A percentile compares a stretch with the other conserved stretches of the same genome.
These are phyloP conservation scores for Piaya cayana DNA, from an alignment of 2,113 vertebrate genomes.

Conservation along the genomic window DNA sequence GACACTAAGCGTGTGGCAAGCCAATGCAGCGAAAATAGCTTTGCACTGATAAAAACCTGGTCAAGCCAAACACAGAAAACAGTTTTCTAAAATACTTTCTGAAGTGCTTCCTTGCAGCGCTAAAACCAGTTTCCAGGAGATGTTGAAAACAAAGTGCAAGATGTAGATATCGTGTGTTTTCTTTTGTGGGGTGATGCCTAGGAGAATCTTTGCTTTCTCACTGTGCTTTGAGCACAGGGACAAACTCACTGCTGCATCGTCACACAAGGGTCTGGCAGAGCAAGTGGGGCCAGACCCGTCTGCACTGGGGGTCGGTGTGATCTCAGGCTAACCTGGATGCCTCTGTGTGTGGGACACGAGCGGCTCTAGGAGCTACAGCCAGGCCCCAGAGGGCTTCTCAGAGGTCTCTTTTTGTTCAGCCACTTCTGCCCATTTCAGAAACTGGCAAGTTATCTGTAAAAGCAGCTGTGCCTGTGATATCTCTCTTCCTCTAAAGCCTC, in stretches of 20 bases:
- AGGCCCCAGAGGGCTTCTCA: background rate
- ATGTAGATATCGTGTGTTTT: conserved; percentile 4
- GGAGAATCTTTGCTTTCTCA: conserved; percentile 5
- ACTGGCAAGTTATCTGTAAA: conserved; percentile 18
- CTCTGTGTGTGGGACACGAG: background rate
- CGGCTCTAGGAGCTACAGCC: background rate
- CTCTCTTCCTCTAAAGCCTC: conserved; percentile 51
- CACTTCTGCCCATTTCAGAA: conserved; percentile 41
- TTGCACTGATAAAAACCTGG: background rate
- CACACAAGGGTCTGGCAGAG: background rate
- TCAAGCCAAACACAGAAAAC: background rate
- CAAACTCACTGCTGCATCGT: background rate
- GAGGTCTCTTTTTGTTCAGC: conserved; percentile 2
- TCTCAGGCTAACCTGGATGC: background rate
- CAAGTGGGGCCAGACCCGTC: background rate
- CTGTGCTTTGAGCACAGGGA: background rate
- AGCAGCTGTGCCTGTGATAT: conserved; percentile 50
- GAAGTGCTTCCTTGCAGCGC: background rate
- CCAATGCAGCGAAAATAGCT: background rate
- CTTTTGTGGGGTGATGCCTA: background rate
- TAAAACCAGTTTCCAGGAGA: conserved; percentile 18
- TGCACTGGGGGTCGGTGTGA: background rate
- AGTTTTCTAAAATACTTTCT: background rate
- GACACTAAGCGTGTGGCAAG: background rate
- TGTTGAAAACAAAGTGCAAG: conserved; percentile 14